Conservation (phyloP, 1,140 invertebrate genomes). For the Neodiprion lecontei region DNA sequence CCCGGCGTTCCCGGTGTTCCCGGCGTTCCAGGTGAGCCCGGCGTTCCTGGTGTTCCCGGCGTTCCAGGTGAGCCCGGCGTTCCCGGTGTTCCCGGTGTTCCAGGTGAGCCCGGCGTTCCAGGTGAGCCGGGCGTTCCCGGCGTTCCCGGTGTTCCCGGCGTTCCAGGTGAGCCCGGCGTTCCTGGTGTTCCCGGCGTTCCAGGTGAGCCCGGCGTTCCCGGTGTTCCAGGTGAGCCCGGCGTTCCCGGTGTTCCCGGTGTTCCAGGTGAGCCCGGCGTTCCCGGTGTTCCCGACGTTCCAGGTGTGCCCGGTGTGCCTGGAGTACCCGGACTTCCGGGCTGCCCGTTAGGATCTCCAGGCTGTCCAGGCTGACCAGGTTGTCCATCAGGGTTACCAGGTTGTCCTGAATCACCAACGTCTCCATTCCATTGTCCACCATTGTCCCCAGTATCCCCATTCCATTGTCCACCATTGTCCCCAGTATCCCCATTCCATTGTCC, state of each 20-base stretch:
- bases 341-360: conserved; percentile 16
- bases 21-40: conserved; percentile 9
- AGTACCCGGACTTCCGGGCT: conserved; percentile 21
- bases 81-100: conserved; percentile 8
- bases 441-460: conserved; percentile 27
- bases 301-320: conserved; percentile 15
- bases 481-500: conserved; percentile 11
- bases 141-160: conserved; percentile 3
- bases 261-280: not conserved
- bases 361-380: conserved; percentile 24
- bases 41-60: not conserved
- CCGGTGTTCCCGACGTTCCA: not conserved
- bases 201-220: not conserved
- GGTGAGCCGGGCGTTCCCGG: conserved; percentile 3
- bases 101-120: conserved; percentile 3
- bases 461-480: conserved; percentile 28
- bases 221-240: not conserved
- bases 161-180: conserved; percentile 11
- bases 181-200: conserved; percentile 8
- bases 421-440: conserved; percentile 28
- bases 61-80: conserved; percentile 13
- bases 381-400: conserved; percentile 19
- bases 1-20: conserved; percentile 24
- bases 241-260: not conserved
- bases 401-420: conserved; percentile 25